Evolutionary conservation across 1,140 invertebrate species (phyloP), one percentile per base, ranked within the genome.

Genomic region (Cyphomyrmex costatus): DNA sequence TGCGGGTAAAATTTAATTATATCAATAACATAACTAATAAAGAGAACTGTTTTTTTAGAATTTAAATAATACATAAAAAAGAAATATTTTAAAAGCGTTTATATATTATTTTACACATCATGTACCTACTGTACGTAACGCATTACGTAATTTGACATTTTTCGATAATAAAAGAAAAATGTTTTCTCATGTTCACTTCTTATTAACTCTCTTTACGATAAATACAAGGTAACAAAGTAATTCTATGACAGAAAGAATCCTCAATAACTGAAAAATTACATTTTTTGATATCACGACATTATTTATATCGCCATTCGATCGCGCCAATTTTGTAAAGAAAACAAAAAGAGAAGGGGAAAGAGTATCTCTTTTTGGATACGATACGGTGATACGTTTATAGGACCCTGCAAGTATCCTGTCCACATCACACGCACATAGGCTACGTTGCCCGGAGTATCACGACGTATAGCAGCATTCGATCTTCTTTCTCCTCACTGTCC

Each of bases 391-490:
- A 80, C 24, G 27, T 58, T 61, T 58, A 24, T 30, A 68, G 51
- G 36, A 82, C 7, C 27, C 36, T 42, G 8, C 36, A 12, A 46
- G 27, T 73, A 83, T 83, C 36, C 68, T 74, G 53, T 27, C 36
- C 53, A 61, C 70, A 70, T 74, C 66, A 24, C 46, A 66, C 61
- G 27, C 60, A 46, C 21, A 16, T 73, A 73, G 19, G 33, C 36
- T 58, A 71, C 12, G 33, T 71, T 46, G 16, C 33, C 10, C 19
- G 7, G 33, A 71, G 12, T 73, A 73, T 66, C 61, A n/a, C 77
- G 30, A 82, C 53, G 70, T 83, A n/a, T n/a, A 83, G 68, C 53
- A 74, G n/a, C 51, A 61, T 83, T 83, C 68, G 68, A 46, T 73
- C 53, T 60, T 82, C 53, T 60, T 82, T 73, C 53, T 42, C 36